These are phyloP conservation scores for Trochalopteron elliotii DNA, from an alignment of 2,113 vertebrate species.

Conservation along the genomic window DNA sequence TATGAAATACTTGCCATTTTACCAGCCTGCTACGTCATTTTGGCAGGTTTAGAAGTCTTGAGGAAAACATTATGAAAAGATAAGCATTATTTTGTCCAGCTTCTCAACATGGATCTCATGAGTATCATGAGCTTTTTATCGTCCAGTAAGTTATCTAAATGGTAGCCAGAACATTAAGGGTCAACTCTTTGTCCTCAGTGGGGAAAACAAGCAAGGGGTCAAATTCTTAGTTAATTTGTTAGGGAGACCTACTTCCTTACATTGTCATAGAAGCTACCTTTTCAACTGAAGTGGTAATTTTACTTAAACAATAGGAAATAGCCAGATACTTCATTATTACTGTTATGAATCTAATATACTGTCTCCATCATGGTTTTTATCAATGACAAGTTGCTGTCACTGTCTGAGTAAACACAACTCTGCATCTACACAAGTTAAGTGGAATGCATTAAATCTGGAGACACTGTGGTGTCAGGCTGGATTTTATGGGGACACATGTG, in stretches of 20 bases:
- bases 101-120: neutral
- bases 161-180: neutral
- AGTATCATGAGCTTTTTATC: neutral
- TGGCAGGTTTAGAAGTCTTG: neutral
- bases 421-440: neutral
- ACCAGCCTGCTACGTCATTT: neutral
- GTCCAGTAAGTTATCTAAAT: neutral
- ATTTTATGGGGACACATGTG: neutral
- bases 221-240: slow-evolving; percentile 18
- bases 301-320: neutral
- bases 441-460: neutral
- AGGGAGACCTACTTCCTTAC: neutral
- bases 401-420: neutral
- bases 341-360: neutral
- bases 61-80: neutral
- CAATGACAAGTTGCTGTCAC: neutral
- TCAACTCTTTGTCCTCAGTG: neutral
- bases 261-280: neutral
- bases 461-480: neutral
- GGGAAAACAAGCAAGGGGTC: neutral
- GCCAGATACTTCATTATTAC: neutral
- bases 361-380: neutral
- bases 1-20: neutral
- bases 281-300: neutral
- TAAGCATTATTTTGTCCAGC: neutral